Evolutionary conservation across 1,140 invertebrate species (phyloP), one percentile per base, ranked within the genome.

Genomic region (Ruditapes philippinarum): DNA sequence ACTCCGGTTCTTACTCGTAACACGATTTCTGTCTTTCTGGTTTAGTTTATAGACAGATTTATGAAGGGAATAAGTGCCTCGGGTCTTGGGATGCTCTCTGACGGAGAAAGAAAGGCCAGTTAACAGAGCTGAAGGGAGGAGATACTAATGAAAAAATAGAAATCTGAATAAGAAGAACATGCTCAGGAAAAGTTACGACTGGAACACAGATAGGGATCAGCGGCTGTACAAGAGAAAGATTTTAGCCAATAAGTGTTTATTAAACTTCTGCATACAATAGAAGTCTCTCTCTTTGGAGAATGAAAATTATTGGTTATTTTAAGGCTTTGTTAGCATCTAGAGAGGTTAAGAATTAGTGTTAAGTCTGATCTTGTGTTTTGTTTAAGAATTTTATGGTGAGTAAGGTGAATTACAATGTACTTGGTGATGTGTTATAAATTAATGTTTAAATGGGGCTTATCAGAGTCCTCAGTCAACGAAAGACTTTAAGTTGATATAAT

Each of bases 51-150:
- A 19, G 3, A 57, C 22, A 14, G 11, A 14, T 33, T 36, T n/a
- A 31, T 76, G 19, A 94, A 86, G 93, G 95, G 28, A 92, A 92
- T 28, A 87, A 93, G 89, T 93, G 93, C 79, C 68, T 91, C 31
- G 90, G 92, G 38, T n/a, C n/a, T n/a, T n/a, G n/a, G n/a, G n/a
- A n/a, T n/a, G 42, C 42, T 45, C 42, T 7, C 42, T 68, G 95
- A n/a, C 90, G 88, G 14, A 93, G 95, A 65, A 95, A 94, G 57
- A 94, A 95, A 65, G 68, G 92, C 25, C 68, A 89, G 12, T 91
- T 95, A 12, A 51, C 31, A 25, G 91, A 93, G 33, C 81, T 93
- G 5, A 91, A 92, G 68, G 90, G 91, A 28, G 90, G 92, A 60
- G n/a, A n/a, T n/a, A 92, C 54, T 51, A 89, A 92, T 17, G 83